phyloP scores from a whole-genome alignment of 2,888 invertebrate genomes.

The Ametastegia equiseti region DNA sequence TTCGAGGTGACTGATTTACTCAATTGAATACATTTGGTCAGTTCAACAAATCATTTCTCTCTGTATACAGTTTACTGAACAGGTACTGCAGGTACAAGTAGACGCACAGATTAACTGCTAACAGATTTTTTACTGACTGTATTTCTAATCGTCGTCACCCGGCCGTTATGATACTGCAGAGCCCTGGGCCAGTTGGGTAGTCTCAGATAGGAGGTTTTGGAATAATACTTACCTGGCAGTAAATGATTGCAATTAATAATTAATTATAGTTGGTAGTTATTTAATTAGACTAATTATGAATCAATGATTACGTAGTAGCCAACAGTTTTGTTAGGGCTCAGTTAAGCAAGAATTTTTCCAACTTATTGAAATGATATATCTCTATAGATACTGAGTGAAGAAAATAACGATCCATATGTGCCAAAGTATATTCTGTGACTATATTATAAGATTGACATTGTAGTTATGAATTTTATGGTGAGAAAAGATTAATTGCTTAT shows the following conservation, averaged over 20 bases:
- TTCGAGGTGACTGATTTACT: not conserved
- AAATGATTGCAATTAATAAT: not conserved
- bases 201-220: not conserved
- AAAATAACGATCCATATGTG: not conserved
- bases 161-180: not conserved
- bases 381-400: not conserved
- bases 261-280: not conserved
- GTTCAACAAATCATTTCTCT: not conserved
- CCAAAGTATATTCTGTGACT: slow-evolving; percentile 26
- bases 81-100: not conserved
- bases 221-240: not conserved
- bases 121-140: not conserved
- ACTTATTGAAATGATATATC: not conserved
- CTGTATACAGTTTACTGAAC: not conserved
- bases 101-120: not conserved
- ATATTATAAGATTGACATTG: not conserved
- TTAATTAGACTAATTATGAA: not conserved
- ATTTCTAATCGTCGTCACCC: not conserved
- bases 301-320: not conserved
- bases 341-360: not conserved
- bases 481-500: not conserved
- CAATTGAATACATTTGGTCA: not conserved
- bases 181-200: not conserved
- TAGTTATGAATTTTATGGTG: not conserved
- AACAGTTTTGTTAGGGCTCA: not conserved